Evolutionary conservation across 2,888 invertebrate species (phyloP).

Genomic region (Stegana nigrithorax): DNA sequence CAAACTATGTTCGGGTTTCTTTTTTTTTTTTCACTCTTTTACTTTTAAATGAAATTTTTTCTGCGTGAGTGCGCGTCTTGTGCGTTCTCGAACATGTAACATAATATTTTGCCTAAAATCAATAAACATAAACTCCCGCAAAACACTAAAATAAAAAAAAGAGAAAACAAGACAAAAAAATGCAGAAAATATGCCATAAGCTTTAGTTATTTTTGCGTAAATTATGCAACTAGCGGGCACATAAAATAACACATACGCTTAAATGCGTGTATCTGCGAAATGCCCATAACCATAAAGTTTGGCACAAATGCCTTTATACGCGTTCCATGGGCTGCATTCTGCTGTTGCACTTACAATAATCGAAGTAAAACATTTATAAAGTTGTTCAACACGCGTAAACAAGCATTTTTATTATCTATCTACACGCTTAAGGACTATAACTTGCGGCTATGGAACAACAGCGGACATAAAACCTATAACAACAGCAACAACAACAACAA

Average conservation of each 20-base stretch:
- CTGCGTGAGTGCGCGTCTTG: too few species aligned
- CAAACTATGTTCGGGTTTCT: too few species aligned
- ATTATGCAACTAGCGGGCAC: not conserved
- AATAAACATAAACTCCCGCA: conserved; percentile 49
- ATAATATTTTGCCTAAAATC: conserved; percentile 59
- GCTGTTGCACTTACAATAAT: not conserved
- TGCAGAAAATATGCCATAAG: not conserved
- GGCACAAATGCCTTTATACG: not conserved
- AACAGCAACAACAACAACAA: too few species aligned
- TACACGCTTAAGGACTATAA: conserved; percentile 44
- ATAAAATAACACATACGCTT: conserved; percentile 8
- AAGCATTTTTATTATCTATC: conserved; percentile 48
- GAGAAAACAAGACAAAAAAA: not conserved
- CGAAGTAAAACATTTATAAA: conserved; percentile 36
- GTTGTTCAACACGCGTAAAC: conserved; percentile 60
- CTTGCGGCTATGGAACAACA: conserved; percentile 39
- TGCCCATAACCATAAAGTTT: not conserved
- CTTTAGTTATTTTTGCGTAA: conserved; percentile 1
- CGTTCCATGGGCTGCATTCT: too few species aligned
- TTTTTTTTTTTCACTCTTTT: too few species aligned
- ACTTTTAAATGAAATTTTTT: too few species aligned
- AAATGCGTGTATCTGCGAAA: not conserved
- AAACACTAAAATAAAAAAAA: conserved; percentile 30
- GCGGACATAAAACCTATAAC: conserved; percentile 16
- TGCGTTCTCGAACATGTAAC: conserved; percentile 22